Evolutionary conservation across 1,140 invertebrate genomes (phyloP).

Genomic region (Leucophenga varia): DNA sequence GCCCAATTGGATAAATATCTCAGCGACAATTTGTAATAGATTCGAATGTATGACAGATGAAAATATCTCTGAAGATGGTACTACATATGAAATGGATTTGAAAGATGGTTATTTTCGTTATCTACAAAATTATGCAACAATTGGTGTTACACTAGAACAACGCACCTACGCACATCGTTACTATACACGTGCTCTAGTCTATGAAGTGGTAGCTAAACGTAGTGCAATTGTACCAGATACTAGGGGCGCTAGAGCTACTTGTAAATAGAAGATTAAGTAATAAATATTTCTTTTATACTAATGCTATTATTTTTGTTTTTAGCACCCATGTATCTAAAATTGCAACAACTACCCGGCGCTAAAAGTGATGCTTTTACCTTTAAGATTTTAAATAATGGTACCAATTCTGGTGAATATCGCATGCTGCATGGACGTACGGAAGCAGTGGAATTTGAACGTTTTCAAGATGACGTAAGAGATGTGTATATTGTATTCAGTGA

Average conservation of each 20-base stretch:
- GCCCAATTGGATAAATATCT: slow-evolving; percentile 58
- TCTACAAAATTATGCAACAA: not conserved
- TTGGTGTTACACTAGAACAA: slow-evolving; percentile 46
- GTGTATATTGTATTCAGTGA: slow-evolving; percentile 40
- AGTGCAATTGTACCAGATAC: no score
- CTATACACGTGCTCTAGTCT: slow-evolving; percentile 61
- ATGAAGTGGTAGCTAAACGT: slow-evolving; percentile 57
- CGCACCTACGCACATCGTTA: slow-evolving; percentile 61
- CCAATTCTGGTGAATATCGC: slow-evolving; percentile 19
- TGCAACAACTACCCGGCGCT: slow-evolving; percentile 28
- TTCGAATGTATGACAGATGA: not conserved
- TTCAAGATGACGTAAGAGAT: slow-evolving; percentile 55
- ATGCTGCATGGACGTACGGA: slow-evolving; percentile 25
- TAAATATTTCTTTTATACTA: not conserved
- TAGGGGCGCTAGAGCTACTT: slow-evolving; percentile 15
- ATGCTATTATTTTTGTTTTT: no score
- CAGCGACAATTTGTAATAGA: not conserved
- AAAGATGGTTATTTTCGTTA: slow-evolving; percentile 13
- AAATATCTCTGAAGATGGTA: slow-evolving; percentile 37
- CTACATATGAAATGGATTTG: slow-evolving; percentile 28
- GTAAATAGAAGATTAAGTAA: not conserved
- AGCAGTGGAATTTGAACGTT: slow-evolving; percentile 42
- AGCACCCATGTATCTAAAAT: slow-evolving; percentile 25
- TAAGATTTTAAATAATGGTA: slow-evolving; percentile 21
- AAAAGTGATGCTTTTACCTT: slow-evolving; percentile 29